Evolutionary conservation across 1,140 invertebrate species (phyloP), one percentile per base, ranked within the genome.

Genomic region (Dreissena rostriformis): DNA sequence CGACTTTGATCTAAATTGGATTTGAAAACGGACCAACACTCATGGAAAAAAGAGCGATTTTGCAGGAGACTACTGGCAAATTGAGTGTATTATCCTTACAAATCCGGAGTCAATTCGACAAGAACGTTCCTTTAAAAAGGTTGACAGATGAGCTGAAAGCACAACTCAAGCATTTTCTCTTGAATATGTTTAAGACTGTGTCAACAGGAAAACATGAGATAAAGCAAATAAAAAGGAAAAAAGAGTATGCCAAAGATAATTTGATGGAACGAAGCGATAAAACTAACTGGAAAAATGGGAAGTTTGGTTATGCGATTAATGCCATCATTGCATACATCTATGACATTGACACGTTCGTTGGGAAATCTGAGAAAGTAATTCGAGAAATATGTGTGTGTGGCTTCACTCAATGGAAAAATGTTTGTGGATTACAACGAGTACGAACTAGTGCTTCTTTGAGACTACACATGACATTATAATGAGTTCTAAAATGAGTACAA

Each of bases 261-360:
- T n/a, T 86, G 24, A 83, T 86, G 8, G 80, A 83, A 72, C 49
- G 63, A 74, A 29, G 79, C 26, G 85, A 80, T 57, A 57, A 75
- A 2, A 24, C 57, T 28, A 51, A 82, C 24, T 82, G 80, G 80
- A 68, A 52, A 29, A 83, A 79, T 11, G 65, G 85, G n/a, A 79
- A 79, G 66, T 82, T 66, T 66, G 76, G 77, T 7, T 82, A 82
- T 19, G 80, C 68, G 15, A 80, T 86, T 17, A 83, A 80, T 52
- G 61, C 80, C 26, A 66, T 83, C 8, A 82, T 83, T 24, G 79
- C 80, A 7, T 80, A 63, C 67, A 79, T 86, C 15, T 61, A 86
- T 63, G 85, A 86, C 63, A 86, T 86, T 29, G 66, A 82, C 52
- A 52, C 19, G 14, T 84, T 55, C 75, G 12, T 22, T 14, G 24